Conservation (phyloP, 37 sponge, comb jelly and placozoan genomes). For the Agelas oroides region DNA sequence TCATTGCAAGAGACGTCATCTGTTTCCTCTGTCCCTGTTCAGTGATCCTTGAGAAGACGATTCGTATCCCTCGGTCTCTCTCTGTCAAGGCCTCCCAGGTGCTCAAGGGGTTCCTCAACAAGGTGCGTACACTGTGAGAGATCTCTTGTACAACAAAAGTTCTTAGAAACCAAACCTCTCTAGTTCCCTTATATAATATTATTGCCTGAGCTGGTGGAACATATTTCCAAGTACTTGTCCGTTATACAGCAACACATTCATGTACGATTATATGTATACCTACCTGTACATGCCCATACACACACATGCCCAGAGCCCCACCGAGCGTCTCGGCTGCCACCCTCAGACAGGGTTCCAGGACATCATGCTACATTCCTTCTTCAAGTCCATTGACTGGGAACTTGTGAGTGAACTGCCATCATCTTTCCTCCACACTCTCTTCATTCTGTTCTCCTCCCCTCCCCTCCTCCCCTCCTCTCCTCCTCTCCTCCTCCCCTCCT, state of each 20-base stretch:
- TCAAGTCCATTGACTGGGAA: conserved; percentile 96
- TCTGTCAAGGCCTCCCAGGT: conserved; percentile 93
- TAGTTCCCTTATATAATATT: background rate
- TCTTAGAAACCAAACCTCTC: too few relatives aligned
- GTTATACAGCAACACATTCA: background rate
- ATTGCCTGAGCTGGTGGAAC: background rate
- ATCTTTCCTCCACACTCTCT: background rate
- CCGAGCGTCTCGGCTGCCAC: conserved; percentile 92
- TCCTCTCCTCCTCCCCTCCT: too few relatives aligned
- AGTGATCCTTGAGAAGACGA: conserved; percentile 95
- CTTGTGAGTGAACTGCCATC: conserved; percentile 53
- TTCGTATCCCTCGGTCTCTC: conserved; percentile 92
- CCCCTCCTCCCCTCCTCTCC: background rate
- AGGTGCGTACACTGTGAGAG: conserved; percentile 55
- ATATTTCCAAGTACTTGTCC: background rate
- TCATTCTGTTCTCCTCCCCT: background rate
- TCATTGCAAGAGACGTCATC: background rate
- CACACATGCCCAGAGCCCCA: conserved; percentile 58
- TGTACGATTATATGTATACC: background rate
- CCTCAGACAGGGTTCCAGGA: conserved; percentile 89
- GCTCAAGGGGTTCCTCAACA: conserved; percentile 86
- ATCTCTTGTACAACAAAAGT: too few relatives aligned
- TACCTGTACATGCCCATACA: background rate
- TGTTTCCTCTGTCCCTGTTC: too few relatives aligned
- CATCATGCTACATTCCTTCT: conserved; percentile 88